Conservation (phyloP, 2,113 vertebrate genomes). For the Cyprinus carpio region DNA sequence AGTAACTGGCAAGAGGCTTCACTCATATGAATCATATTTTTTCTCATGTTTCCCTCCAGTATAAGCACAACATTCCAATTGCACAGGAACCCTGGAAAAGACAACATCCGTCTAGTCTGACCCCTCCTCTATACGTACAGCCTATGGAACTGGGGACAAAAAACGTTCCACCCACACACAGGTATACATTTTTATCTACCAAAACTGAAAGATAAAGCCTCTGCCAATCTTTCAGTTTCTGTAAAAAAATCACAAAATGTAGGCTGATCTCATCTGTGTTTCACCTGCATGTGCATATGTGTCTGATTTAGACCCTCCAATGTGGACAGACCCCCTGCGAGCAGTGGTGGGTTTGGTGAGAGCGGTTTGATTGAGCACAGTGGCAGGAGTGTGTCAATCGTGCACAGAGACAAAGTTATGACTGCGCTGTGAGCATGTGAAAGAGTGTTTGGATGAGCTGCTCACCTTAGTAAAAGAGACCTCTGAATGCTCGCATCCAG, state of each 20-base stretch:
- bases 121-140: constrained; percentile 72
- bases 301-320: constrained; percentile 46
- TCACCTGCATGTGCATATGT: constrained; percentile 45
- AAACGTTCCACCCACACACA: constrained; percentile 70
- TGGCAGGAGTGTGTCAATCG: constrained; percentile 80
- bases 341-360: constrained; percentile 32
- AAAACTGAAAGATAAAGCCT: not conserved
- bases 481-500: constrained; percentile 18
- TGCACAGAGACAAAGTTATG: constrained; percentile 93
- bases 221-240: constrained; percentile 26
- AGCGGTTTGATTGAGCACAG: constrained; percentile 56
- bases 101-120: constrained; percentile 64
- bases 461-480: constrained; percentile 14
- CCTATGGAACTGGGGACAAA: constrained; percentile 62
- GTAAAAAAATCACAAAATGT: not conserved
- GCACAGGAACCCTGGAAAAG: constrained; percentile 86
- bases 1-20: not conserved
- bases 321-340: constrained; percentile 38
- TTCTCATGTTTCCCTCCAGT: constrained; percentile 67
- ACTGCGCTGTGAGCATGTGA: constrained; percentile 85
- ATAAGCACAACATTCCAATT: constrained; percentile 86
- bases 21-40: constrained; percentile 40
- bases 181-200: constrained; percentile 59
- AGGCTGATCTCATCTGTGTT: constrained; percentile 10
- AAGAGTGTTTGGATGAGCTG: constrained; percentile 10